Conservation (phyloP, 2,797 vertebrate species). For the Chelonia mydas region DNA sequence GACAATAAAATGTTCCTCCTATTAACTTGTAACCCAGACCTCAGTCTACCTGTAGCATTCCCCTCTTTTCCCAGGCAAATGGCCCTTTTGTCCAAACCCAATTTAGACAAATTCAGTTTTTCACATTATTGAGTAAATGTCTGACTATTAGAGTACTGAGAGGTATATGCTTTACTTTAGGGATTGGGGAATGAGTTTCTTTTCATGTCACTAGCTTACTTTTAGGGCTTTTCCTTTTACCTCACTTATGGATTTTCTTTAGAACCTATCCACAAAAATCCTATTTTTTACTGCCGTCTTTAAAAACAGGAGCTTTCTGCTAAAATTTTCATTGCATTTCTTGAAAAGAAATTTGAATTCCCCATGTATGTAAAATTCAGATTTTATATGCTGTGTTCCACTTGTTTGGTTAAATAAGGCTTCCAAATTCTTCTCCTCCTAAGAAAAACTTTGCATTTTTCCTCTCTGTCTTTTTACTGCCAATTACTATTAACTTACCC, state of each 20-base stretch:
- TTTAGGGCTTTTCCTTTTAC: too few species aligned
- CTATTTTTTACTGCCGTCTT: background rate
- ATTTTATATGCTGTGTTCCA: background rate
- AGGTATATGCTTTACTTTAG: background rate
- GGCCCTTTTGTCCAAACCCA: background rate
- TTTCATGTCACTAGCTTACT: too few species aligned
- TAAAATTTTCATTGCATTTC: background rate
- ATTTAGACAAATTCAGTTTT: background rate
- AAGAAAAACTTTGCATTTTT: background rate
- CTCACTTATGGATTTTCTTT: background rate
- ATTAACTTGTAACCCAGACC: background rate
- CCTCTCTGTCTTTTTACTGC: background rate
- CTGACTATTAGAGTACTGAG: background rate
- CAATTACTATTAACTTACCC: background rate
- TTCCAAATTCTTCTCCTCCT: background rate
- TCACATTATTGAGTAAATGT: background rate
- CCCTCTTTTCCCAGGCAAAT: background rate
- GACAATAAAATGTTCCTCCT: background rate
- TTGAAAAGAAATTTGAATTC: fast-evolving
- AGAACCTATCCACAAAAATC: background rate
- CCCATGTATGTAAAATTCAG: background rate
- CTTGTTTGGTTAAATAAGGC: background rate
- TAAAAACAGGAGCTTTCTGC: background rate
- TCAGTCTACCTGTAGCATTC: background rate
- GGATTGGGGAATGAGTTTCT: too few species aligned